These are phyloP conservation scores for Peromyscus leucopus DNA, from an alignment of 2,113 vertebrate species.

Conservation along the genomic window DNA sequence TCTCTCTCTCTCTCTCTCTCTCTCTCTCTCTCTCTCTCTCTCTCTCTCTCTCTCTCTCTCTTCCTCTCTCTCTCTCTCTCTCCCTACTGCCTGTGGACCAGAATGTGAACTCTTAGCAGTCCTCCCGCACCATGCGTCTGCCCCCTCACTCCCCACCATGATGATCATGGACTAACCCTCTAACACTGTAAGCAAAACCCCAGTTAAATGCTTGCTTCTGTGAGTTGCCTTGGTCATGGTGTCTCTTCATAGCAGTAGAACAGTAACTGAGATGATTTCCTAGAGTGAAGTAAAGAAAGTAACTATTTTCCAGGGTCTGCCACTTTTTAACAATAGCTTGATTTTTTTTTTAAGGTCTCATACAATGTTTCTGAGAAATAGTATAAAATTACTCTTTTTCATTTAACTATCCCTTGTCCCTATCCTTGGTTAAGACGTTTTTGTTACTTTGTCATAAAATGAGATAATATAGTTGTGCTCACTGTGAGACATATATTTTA, in stretches of 20 bases:
- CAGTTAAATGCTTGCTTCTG: background rate
- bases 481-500: background rate
- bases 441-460: conserved; percentile 59
- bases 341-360: conserved; percentile 31
- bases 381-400: conserved; percentile 36
- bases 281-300: background rate
- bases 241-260: background rate
- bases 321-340: conserved; percentile 53
- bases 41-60: no score
- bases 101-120: background rate
- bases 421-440: background rate
- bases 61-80: no score
- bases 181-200: background rate
- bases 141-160: no score
- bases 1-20: background rate
- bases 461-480: background rate
- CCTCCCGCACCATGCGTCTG: background rate
- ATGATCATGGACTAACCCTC: background rate
- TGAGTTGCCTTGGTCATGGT: background rate
- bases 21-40: background rate
- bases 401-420: background rate
- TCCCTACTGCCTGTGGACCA: background rate
- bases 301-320: conserved; percentile 42
- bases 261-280: background rate
- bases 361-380: conserved; percentile 40